Evolutionary conservation across 2,888 invertebrate genomes (phyloP).

Genomic region (Tridacna crocea): DNA sequence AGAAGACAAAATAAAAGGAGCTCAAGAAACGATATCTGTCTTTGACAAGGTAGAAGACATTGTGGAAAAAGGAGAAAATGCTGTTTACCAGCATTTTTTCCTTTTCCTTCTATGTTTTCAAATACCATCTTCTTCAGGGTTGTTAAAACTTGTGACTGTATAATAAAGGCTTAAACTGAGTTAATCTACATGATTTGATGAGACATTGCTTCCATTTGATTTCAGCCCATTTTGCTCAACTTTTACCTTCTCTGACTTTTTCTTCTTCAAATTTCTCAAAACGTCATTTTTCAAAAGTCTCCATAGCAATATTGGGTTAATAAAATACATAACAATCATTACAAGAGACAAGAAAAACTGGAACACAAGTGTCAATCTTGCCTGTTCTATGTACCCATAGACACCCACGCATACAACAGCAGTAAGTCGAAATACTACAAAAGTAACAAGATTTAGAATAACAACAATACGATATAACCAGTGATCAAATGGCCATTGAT

Average conservation of each 20-base stretch:
- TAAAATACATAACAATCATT: constrained; percentile 66
- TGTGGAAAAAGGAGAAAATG: no score
- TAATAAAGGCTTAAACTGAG: background rate
- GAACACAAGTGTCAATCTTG: constrained; percentile 62
- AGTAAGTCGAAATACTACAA: constrained; percentile 68
- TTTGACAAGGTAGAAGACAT: no score
- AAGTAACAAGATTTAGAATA: constrained; percentile 72
- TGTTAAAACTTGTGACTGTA: background rate
- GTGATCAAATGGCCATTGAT: constrained; percentile 61
- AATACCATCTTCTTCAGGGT: background rate
- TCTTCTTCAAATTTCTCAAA: constrained; percentile 36
- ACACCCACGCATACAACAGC: constrained; percentile 53
- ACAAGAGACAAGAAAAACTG: constrained; percentile 53
- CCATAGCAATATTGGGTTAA: constrained; percentile 75
- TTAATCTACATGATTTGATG: background rate
- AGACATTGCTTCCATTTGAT: background rate
- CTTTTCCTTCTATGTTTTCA: background rate
- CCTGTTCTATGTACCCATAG: constrained; percentile 60
- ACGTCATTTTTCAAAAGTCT: constrained; percentile 75
- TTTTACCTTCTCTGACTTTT: constrained; percentile 9
- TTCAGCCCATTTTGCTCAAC: background rate
- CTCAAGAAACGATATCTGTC: no score
- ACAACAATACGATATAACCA: constrained; percentile 67
- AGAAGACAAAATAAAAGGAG: no score
- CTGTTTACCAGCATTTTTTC: no score